Percentiles rank a stretch among this genome's conserved stretches.
phyloP scores from a whole-genome alignment of 2,113 vertebrate species.

The Engraulis encrasicolus region DNA sequence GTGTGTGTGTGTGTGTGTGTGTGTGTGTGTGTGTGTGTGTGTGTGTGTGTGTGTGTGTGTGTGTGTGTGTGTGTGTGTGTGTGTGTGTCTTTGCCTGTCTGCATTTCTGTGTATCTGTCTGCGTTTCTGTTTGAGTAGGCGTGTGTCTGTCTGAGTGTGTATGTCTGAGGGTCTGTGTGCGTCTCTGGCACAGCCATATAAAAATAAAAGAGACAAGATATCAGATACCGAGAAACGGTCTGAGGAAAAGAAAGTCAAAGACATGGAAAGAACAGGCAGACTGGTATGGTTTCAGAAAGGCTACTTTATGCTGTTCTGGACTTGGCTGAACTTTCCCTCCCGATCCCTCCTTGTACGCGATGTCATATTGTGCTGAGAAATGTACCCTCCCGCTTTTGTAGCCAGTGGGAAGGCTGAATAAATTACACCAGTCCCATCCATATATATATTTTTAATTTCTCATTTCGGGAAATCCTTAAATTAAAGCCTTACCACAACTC shows the following conservation, averaged over 20 bases:
- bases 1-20: too few relatives aligned
- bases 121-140: too few relatives aligned
- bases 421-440: background rate
- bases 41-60: too few relatives aligned
- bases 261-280: background rate
- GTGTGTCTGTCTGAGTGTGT: too few relatives aligned
- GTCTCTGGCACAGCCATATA: too few relatives aligned
- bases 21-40: too few relatives aligned
- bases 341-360: background rate
- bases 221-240: background rate
- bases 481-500: background rate
- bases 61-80: too few relatives aligned
- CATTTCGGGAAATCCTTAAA: conserved; percentile 20
- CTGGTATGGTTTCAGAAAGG: background rate
- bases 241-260: background rate
- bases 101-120: too few relatives aligned
- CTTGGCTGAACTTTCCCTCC: conserved; percentile 12
- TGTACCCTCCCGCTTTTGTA: background rate
- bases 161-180: too few relatives aligned
- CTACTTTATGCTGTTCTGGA: background rate
- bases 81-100: too few relatives aligned
- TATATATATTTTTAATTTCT: background rate
- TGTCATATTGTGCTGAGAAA: background rate
- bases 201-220: too few relatives aligned
- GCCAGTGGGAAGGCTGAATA: conserved; percentile 8